Conservation (phyloP, 2,888 invertebrate species). For the Phengaris alcon region DNA sequence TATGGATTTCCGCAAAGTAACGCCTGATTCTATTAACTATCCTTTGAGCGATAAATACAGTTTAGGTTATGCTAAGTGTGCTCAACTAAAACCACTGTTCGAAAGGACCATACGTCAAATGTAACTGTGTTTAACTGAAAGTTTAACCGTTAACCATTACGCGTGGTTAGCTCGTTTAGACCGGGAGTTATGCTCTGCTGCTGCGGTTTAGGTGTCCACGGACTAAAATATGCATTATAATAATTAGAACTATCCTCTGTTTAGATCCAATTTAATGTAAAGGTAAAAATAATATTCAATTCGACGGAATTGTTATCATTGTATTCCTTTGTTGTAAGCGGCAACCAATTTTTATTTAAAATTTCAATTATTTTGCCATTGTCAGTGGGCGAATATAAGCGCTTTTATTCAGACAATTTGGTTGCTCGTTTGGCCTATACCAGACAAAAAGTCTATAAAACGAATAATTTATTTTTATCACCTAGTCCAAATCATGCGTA, state of each 20-base stretch:
- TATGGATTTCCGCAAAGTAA: too few relatives aligned
- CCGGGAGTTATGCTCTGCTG: background rate
- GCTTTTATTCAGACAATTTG: background rate
- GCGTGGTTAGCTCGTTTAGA: constrained; percentile 15
- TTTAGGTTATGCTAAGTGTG: background rate
- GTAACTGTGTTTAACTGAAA: constrained; percentile 11
- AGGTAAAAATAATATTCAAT: too few relatives aligned
- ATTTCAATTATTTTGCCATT: too few relatives aligned
- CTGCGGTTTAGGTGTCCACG: background rate
- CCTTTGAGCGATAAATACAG: background rate
- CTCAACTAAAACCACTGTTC: background rate
- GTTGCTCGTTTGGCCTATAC: background rate
- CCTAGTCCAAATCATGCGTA: constrained; percentile 9
- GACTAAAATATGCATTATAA: too few relatives aligned
- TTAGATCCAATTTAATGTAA: too few relatives aligned
- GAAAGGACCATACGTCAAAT: background rate
- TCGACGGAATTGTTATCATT: too few relatives aligned
- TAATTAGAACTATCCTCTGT: too few relatives aligned
- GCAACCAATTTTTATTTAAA: too few relatives aligned
- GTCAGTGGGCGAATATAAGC: too few relatives aligned
- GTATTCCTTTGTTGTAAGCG: too few relatives aligned
- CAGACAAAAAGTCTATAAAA: background rate
- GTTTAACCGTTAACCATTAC: constrained; percentile 19
- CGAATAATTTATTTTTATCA: background rate
- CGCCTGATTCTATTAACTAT: too few relatives aligned